phyloP scores from a whole-genome alignment of 2,888 invertebrate species.

The Asteroscopus sphinx region DNA sequence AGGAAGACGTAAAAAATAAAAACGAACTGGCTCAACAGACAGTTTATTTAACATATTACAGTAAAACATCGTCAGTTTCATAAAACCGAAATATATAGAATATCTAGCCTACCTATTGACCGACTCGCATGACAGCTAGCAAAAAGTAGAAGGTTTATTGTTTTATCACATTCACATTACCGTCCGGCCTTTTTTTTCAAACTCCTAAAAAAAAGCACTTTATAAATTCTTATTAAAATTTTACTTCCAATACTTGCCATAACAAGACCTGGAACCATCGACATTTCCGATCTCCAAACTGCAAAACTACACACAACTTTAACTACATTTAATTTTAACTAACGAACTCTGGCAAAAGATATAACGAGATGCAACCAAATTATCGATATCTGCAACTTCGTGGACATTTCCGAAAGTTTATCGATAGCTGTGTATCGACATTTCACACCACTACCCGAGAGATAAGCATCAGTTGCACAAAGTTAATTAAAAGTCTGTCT shows the following conservation, averaged over 20 bases:
- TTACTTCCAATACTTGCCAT: conserved; percentile 23
- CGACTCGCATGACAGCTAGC: no score
- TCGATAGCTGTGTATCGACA: conserved; percentile 51
- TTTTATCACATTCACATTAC: no score
- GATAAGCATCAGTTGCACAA: conserved; percentile 75
- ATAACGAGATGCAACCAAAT: conserved; percentile 48
- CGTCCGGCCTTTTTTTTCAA: no score
- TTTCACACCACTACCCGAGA: conserved; percentile 59
- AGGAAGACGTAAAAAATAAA: no score
- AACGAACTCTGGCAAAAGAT: conserved; percentile 38
- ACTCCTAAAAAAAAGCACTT: no score
- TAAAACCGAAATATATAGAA: no score
- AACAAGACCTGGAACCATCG: conserved; percentile 25
- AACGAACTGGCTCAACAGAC: no score
- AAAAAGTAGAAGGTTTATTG: no score
- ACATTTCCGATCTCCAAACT: conserved; percentile 26
- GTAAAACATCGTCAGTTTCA: no score
- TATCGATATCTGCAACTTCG: conserved; percentile 55
- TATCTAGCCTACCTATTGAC: no score
- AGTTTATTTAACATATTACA: no score
- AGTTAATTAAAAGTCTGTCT: conserved; percentile 76
- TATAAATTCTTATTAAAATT: no score
- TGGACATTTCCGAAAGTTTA: conserved; percentile 33
- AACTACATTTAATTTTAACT: conserved; percentile 44
- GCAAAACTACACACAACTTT: conserved; percentile 33